These are phyloP conservation scores for Thysanoteuthis rhombus DNA, from an alignment of 2,888 invertebrate genomes.

Conservation along the genomic window DNA sequence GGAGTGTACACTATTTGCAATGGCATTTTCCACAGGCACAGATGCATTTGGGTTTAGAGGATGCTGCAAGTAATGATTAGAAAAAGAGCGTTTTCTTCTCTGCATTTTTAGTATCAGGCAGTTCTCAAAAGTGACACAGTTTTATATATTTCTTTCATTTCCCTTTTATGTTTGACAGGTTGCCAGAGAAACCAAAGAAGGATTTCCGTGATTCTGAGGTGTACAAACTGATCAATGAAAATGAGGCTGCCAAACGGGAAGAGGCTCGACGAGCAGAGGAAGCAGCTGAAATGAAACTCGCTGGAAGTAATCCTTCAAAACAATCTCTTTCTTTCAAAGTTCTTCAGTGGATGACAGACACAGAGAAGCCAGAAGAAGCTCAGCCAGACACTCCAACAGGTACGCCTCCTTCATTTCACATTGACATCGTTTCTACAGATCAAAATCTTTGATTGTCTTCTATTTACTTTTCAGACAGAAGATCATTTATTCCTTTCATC, in stretches of 20 bases:
- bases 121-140: too few species aligned
- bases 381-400: not conserved
- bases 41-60: too few species aligned
- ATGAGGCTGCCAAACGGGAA: conserved; percentile 19
- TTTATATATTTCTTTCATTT: not conserved
- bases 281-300: not conserved
- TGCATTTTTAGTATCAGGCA: not conserved
- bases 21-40: too few species aligned
- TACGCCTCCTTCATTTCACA: not conserved
- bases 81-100: not conserved
- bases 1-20: too few species aligned
- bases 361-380: conserved; percentile 16
- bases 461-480: not conserved
- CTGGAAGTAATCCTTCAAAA: conserved; percentile 17
- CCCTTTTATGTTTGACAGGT: not conserved
- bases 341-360: conserved; percentile 29
- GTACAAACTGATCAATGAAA: conserved; percentile 16
- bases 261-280: conserved; percentile 1
- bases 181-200: conserved; percentile 21
- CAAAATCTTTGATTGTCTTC: not conserved
- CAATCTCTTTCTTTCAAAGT: conserved; percentile 28
- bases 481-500: not conserved
- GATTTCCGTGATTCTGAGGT: conserved; percentile 24
- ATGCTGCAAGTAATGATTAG: not conserved
- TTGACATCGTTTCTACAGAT: not conserved